Percentiles rank a stretch among this genome's conserved stretches.
Conservation (phyloP, 92 coral and sea anemone genomes). For the Bergia puertoricense region DNA sequence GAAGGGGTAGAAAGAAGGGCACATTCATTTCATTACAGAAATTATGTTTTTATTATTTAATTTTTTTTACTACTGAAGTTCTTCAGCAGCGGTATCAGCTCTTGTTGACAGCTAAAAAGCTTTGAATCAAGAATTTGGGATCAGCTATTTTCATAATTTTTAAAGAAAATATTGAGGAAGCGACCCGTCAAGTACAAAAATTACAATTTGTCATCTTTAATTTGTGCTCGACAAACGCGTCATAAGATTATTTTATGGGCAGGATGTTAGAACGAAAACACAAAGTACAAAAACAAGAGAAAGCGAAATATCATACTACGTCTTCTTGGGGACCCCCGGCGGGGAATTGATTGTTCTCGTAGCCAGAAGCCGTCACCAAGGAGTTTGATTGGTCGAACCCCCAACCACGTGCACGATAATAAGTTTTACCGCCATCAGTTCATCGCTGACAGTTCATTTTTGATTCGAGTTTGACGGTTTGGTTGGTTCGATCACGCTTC, state of each 20-base stretch:
- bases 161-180: constrained; percentile 33
- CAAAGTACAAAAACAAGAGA: constrained; percentile 10
- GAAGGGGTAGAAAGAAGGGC: constrained; percentile 26
- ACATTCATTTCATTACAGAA: constrained; percentile 43
- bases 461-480: constrained; percentile 92
- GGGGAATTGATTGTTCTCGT: constrained; percentile 35
- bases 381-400: constrained; percentile 44
- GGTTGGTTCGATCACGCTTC: constrained; percentile 61
- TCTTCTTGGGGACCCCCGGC: constrained; percentile 44
- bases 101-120: constrained; percentile 7
- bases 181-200: constrained; percentile 36
- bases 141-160: constrained; percentile 12
- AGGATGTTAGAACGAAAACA: constrained; percentile 41
- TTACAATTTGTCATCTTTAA: constrained; percentile 39
- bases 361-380: constrained; percentile 35
- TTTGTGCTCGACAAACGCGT: constrained; percentile 47
- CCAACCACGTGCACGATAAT: constrained; percentile 95
- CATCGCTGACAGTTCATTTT: constrained; percentile 95
- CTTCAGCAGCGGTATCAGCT: constrained; percentile 8
- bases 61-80: constrained; percentile 8
- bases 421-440: constrained; percentile 87
- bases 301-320: constrained; percentile 15
- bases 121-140: not conserved
- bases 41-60: constrained; percentile 27
- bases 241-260: constrained; percentile 38